Percentiles rank a stretch among this genome's conserved stretches.
Evolutionary conservation across 1,140 invertebrate species (phyloP).

Genomic region (Drusus annulatus): DNA sequence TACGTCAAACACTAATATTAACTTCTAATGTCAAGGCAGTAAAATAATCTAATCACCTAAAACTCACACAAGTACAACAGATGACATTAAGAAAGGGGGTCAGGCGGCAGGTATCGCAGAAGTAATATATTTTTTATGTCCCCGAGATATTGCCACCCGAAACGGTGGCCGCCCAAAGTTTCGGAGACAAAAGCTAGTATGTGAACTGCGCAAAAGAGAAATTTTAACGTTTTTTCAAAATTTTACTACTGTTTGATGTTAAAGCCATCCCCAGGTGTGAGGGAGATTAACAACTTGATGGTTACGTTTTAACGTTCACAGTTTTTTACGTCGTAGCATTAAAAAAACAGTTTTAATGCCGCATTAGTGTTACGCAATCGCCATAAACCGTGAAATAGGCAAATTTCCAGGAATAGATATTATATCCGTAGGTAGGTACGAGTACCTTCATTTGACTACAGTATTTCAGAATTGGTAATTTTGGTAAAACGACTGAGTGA

Average conservation of each 20-base stretch:
- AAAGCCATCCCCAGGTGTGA: neutral
- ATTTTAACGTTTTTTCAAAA: neutral
- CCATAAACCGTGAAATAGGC: too few species aligned
- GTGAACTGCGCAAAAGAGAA: neutral
- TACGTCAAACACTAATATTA: neutral
- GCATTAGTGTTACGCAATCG: too few species aligned
- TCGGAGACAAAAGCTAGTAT: neutral
- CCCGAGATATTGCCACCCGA: neutral
- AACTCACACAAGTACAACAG: neutral
- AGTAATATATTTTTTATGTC: slow-evolving; percentile 32
- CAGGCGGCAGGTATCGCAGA: neutral
- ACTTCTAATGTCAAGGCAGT: neutral
- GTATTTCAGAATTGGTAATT: too few species aligned
- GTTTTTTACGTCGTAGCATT: too few species aligned
- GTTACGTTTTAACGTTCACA: too few species aligned
- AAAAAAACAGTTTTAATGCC: too few species aligned
- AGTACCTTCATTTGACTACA: too few species aligned
- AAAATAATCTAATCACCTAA: slow-evolving; percentile 9
- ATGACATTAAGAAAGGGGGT: neutral
- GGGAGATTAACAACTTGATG: too few species aligned
- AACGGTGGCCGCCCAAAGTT: slow-evolving; percentile 2
- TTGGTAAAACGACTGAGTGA: too few species aligned
- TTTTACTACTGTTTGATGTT: neutral
- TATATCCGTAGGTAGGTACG: too few species aligned
- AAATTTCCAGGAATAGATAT: too few species aligned